A percentile compares a stretch with the other conserved stretches of the same genome.
These are phyloP conservation scores for Oeneis ivallda DNA, from an alignment of 2,888 invertebrate genomes.

Conservation along the genomic window DNA sequence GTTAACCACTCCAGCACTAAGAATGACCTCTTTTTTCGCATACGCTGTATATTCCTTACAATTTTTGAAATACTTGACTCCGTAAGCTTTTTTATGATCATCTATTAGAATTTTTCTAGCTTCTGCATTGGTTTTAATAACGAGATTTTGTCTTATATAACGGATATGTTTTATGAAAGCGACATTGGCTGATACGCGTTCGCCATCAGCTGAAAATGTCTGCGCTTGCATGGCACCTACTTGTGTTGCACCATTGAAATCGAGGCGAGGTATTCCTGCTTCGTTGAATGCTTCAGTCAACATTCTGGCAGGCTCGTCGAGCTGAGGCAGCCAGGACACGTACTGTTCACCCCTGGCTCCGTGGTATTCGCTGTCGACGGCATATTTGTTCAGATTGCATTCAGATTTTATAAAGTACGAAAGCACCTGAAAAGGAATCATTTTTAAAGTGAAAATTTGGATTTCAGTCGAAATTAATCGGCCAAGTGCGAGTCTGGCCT, in stretches of 20 bases:
- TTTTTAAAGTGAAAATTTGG: neutral
- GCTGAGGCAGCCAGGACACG: slow-evolving; percentile 82
- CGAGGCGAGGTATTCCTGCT: slow-evolving; percentile 77
- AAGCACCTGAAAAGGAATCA: neutral
- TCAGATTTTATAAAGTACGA: slow-evolving; percentile 67
- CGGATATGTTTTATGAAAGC: slow-evolving; percentile 85
- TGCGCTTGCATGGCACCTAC: slow-evolving; percentile 82
- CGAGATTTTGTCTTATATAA: slow-evolving; percentile 73
- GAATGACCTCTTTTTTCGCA: slow-evolving; percentile 63
- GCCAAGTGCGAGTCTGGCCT: too few species aligned
- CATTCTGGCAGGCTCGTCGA: slow-evolving; percentile 79
- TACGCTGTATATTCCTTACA: slow-evolving; percentile 46
- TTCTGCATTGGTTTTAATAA: slow-evolving; percentile 73
- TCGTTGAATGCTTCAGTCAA: slow-evolving; percentile 81
- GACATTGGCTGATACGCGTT: slow-evolving; percentile 82
- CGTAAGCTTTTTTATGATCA: slow-evolving; percentile 56
- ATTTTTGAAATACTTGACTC: slow-evolving; percentile 52
- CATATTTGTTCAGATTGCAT: slow-evolving; percentile 77
- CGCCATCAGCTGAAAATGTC: slow-evolving; percentile 77
- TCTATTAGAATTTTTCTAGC: slow-evolving; percentile 81
- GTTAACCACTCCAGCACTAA: slow-evolving; percentile 60
- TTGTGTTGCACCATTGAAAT: slow-evolving; percentile 79
- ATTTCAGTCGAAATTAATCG: too few species aligned
- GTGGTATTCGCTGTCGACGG: slow-evolving; percentile 78
- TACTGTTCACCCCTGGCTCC: slow-evolving; percentile 81